Evolutionary conservation across 2,797 vertebrate genomes (phyloP).

Genomic region (Mormyrops boulengeri): DNA sequence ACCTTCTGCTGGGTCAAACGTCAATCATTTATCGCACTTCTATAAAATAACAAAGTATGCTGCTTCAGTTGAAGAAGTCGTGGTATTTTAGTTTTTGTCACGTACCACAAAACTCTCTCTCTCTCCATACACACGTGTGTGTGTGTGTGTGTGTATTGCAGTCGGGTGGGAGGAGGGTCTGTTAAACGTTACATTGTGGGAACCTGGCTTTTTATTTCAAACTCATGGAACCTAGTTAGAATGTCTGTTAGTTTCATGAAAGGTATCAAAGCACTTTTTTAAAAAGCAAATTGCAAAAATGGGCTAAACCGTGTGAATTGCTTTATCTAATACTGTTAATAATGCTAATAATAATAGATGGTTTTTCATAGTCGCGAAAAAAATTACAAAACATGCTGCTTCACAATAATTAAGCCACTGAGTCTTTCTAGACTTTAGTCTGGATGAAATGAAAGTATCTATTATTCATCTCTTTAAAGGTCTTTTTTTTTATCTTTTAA

Average conservation of each 20-base stretch:
- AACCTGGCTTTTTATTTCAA: background rate
- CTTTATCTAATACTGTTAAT: background rate
- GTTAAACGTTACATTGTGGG: background rate
- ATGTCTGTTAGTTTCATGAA: background rate
- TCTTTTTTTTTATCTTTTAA: background rate
- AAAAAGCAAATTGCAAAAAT: background rate
- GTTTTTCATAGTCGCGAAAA: background rate
- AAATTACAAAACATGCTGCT: background rate
- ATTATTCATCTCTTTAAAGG: background rate
- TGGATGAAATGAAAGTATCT: background rate
- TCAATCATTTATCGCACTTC: background rate
- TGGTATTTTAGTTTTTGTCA: background rate
- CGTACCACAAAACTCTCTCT: background rate
- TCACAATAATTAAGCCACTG: background rate
- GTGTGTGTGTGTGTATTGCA: background rate
- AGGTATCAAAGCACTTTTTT: background rate
- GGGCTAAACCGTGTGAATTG: background rate
- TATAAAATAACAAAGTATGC: background rate
- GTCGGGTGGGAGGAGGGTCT: background rate
- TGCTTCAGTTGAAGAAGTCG: background rate
- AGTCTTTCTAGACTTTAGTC: background rate
- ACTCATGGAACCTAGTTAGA: background rate
- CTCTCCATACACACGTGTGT: background rate
- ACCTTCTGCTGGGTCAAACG: background rate
- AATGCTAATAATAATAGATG: background rate